phyloP scores from a whole-genome alignment of 2,888 invertebrate species.

The Thera obeliscata region DNA sequence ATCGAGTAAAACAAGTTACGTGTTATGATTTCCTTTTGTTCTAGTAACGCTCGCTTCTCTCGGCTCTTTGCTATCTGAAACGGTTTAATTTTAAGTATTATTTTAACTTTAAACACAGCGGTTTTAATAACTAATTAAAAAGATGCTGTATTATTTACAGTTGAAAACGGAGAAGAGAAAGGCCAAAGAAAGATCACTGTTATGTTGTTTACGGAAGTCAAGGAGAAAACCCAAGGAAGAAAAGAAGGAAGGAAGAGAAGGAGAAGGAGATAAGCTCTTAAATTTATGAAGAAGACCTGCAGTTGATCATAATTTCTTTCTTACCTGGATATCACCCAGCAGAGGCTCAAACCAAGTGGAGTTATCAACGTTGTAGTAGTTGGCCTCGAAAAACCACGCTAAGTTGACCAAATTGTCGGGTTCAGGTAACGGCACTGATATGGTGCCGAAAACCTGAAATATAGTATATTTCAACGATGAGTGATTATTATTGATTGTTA shows the following conservation, averaged over 20 bases:
- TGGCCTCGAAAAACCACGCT: conserved; percentile 81
- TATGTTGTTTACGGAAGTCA: too few relatives aligned
- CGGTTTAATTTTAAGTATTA: not conserved
- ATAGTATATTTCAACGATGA: not conserved
- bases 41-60: conserved; percentile 47
- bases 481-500: not conserved
- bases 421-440: conserved; percentile 70
- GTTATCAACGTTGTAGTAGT: conserved; percentile 75
- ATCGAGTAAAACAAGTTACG: conserved; percentile 46
- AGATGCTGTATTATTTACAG: too few relatives aligned
- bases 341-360: conserved; percentile 70
- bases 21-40: conserved; percentile 43
- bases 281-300: too few relatives aligned
- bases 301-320: conserved; percentile 27
- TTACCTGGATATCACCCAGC: conserved; percentile 70
- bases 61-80: conserved; percentile 60
- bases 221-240: too few relatives aligned
- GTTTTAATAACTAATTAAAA: not conserved
- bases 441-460: conserved; percentile 58
- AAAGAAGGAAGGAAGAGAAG: too few relatives aligned
- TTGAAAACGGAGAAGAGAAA: too few relatives aligned
- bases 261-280: too few relatives aligned
- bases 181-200: too few relatives aligned
- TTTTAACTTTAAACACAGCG: not conserved
- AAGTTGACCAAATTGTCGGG: conserved; percentile 67